These are phyloP conservation scores for Drosophila sucinea DNA, from an alignment of 1,140 invertebrate genomes.

Conservation along the genomic window DNA sequence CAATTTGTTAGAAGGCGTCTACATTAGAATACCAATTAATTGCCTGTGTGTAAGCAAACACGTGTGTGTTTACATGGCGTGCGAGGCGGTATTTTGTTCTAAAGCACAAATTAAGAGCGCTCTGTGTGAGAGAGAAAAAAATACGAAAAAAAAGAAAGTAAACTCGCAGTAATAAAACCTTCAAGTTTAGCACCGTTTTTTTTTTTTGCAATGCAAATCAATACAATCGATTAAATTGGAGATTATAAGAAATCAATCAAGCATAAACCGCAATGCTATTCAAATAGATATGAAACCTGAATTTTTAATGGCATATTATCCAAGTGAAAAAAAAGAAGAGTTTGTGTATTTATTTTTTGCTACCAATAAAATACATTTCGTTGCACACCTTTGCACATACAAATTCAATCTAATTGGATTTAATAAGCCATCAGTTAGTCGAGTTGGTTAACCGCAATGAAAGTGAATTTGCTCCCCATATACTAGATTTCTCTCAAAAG, in stretches of 20 bases:
- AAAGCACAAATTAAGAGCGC: conserved; percentile 10
- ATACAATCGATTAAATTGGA: not conserved
- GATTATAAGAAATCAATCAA: conserved; percentile 1
- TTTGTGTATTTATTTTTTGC: conserved; percentile 4
- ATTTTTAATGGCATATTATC: conserved; percentile 24
- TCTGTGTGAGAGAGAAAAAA: not conserved
- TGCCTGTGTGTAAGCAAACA: not conserved
- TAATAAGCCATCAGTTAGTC: conserved; percentile 79
- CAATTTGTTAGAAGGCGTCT: conserved; percentile 3
- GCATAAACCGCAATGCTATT: conserved; percentile 3
- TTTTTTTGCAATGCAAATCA: conserved; percentile 5
- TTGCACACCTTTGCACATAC: conserved; percentile 64
- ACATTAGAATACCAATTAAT: conserved; percentile 60
- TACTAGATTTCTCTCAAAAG: conserved; percentile 62
- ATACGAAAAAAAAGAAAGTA: conserved; percentile 30
- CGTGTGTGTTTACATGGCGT: conserved; percentile 37
- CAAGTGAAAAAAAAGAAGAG: not conserved
- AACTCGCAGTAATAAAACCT: not conserved
- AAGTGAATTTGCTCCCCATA: conserved; percentile 64
- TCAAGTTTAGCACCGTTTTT: not conserved
- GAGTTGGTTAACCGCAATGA: conserved; percentile 78
- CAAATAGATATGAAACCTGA: not conserved
- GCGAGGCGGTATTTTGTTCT: conserved; percentile 42
- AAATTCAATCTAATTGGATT: conserved; percentile 75
- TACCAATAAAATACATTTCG: conserved; percentile 56